A percentile compares a stretch with the other conserved stretches of the same genome.
phyloP scores from a whole-genome alignment of 2,113 vertebrate species.

The Microcebus lehilahytsara region DNA sequence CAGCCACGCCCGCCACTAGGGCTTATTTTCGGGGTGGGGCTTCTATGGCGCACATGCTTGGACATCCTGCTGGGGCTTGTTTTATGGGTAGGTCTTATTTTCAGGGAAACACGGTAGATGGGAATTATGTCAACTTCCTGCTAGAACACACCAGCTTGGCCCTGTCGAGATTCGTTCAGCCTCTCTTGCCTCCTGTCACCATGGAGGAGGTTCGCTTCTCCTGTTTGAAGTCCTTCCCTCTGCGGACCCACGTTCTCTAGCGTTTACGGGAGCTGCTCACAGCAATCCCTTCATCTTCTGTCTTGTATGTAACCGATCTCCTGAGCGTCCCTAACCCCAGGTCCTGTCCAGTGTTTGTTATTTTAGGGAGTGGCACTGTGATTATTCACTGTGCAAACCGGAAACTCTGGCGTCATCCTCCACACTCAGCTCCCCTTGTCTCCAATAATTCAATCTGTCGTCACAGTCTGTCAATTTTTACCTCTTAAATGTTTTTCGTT shows the following conservation, averaged over 20 bases:
- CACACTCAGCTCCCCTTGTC: background rate
- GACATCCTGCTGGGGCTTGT: no score
- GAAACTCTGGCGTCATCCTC: background rate
- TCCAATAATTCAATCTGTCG: background rate
- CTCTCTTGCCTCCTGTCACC: background rate
- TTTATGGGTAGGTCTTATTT: no score
- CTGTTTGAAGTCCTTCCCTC: background rate
- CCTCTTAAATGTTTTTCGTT: no score
- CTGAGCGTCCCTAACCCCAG: background rate
- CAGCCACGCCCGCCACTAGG: no score
- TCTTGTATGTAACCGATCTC: background rate
- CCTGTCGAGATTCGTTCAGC: rapidly evolving
- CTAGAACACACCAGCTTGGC: background rate
- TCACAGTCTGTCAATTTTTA: background rate
- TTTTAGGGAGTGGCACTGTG: background rate
- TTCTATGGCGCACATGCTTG: no score
- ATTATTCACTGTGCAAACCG: background rate
- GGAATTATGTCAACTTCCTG: background rate
- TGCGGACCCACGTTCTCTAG: background rate
- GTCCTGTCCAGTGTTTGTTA: background rate
- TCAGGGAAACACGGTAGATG: no score
- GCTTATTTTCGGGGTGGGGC: no score
- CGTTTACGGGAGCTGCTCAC: background rate
- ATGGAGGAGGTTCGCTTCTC: background rate
- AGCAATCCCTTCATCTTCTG: background rate